phyloP scores from a whole-genome alignment of 2,797 vertebrate species.

The Gephyroberyx darwinii region DNA sequence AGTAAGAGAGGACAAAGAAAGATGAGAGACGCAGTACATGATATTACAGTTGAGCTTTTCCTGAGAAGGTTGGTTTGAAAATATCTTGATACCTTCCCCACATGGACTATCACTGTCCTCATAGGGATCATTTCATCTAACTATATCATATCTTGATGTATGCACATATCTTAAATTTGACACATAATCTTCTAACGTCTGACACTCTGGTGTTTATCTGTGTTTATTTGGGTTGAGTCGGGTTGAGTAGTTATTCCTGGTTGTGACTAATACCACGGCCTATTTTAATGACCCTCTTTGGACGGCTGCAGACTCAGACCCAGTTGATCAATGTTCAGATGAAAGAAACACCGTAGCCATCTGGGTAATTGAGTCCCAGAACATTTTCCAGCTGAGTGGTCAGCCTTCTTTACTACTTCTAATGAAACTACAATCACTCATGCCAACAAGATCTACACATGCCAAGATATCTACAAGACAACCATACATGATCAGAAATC shows the following conservation, averaged over 20 bases:
- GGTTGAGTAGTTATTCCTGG: constrained; percentile 28
- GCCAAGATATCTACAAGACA: constrained; percentile 24
- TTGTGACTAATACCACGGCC: constrained; percentile 28
- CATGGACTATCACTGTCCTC: too few species aligned
- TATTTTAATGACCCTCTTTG: constrained; percentile 55
- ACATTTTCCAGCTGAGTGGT: constrained; percentile 64
- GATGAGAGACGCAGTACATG: background rate
- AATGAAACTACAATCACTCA: constrained; percentile 51
- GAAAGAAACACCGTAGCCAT: constrained; percentile 63
- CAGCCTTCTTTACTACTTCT: constrained; percentile 48
- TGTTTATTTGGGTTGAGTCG: constrained; percentile 24
- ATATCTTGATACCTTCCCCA: background rate
- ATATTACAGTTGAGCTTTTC: constrained; percentile 7
- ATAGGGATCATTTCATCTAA: too few species aligned
- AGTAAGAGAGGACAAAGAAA: background rate
- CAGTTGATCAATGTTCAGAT: constrained; percentile 58
- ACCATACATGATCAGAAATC: background rate
- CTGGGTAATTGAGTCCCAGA: constrained; percentile 66
- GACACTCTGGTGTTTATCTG: constrained; percentile 7
- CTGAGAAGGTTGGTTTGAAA: background rate
- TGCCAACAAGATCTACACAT: constrained; percentile 25
- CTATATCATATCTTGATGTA: too few species aligned
- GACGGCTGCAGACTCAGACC: constrained; percentile 48
- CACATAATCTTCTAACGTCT: background rate
- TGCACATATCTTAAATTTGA: background rate